Base-by-base conservation (phyloP, 2,113 vertebrate species). In the Rhea americana region DNA sequence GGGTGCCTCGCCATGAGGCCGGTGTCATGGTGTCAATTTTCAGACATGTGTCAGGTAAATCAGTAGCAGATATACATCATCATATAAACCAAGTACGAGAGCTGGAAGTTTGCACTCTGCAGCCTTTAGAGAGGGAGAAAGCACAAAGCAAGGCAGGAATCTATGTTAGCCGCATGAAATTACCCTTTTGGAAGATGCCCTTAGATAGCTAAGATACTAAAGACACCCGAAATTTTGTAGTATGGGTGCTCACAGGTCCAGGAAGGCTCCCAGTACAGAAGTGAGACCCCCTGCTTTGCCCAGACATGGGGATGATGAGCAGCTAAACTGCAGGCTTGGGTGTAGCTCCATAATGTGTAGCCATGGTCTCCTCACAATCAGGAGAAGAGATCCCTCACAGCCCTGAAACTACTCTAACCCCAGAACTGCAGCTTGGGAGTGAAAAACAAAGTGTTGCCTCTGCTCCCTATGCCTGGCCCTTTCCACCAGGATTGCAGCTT, bases 331-430 rank as follows among this genome's bases (percentile, higher is more conserved):
- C 28, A 35, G 51, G 17, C 45, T 3, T 19, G 26, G 30, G 47
- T 58, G 16, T 6, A 4, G 1, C 0, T 1, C 59, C 74, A 68
- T 45, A 32, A 19, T 5, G 5, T 0, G 0, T 11, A 14, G 22
- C 43, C 13, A 3, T 47, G 28, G 5, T 47, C 13, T 71, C 43
- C 16, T 20, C 48, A 37, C n/a, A 50, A 13, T 11, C 1, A 9
- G 30, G n/a, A 32, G 2, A 2, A 11, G 9, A 91, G 11, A 7
- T 19, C 19, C 21, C 5, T 16, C 45, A 47, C 45, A 47, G 45
- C 17, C 45, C 45, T 47, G 16, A 47, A 47, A 17, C 5, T 3
- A 18, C 55, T 58, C 55, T 30, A 58, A 58, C 28, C 30, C 55
- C 55, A 58, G 55, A 58, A 32, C 55, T 58, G 16, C 55, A 11